Evolutionary conservation across 1,140 invertebrate genomes (phyloP).

Genomic region (Camponotus pennsylvanicus): DNA sequence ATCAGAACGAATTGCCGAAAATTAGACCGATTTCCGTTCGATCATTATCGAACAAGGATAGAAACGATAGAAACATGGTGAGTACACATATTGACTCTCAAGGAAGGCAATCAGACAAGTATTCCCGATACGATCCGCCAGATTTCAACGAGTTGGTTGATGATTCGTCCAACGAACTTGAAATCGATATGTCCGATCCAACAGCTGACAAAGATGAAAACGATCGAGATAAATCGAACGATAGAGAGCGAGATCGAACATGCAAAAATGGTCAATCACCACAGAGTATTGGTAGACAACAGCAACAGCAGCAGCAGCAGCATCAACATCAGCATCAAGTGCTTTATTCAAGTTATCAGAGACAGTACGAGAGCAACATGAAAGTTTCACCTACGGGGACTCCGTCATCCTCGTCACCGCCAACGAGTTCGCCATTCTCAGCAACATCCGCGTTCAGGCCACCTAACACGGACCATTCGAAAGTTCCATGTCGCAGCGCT

Average conservation of each 20-base stretch:
- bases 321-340: constrained; percentile 60
- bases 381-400: constrained; percentile 78
- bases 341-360: constrained; percentile 80
- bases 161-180: constrained; percentile 92
- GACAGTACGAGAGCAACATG: constrained; percentile 79
- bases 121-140: constrained; percentile 89
- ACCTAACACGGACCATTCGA: constrained; percentile 86
- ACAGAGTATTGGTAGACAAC: constrained; percentile 76
- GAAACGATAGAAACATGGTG: constrained; percentile 79
- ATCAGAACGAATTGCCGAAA: constrained; percentile 71
- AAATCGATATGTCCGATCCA: constrained; percentile 92
- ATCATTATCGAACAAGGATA: constrained; percentile 79
- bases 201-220: constrained; percentile 85
- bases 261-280: constrained; percentile 84
- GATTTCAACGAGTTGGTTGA: constrained; percentile 93
- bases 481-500: constrained; percentile 80
- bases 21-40: constrained; percentile 71
- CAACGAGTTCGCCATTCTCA: constrained; percentile 88
- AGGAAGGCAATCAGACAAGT: constrained; percentile 80
- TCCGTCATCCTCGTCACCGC: constrained; percentile 80
- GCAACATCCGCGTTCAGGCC: constrained; percentile 92
- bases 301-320: constrained; percentile 67
- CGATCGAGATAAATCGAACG: constrained; percentile 83
- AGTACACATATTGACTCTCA: constrained; percentile 68
- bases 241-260: constrained; percentile 85